Evolutionary conservation across 1,140 invertebrate species (phyloP).

Genomic region (Bombus pascuorum): DNA sequence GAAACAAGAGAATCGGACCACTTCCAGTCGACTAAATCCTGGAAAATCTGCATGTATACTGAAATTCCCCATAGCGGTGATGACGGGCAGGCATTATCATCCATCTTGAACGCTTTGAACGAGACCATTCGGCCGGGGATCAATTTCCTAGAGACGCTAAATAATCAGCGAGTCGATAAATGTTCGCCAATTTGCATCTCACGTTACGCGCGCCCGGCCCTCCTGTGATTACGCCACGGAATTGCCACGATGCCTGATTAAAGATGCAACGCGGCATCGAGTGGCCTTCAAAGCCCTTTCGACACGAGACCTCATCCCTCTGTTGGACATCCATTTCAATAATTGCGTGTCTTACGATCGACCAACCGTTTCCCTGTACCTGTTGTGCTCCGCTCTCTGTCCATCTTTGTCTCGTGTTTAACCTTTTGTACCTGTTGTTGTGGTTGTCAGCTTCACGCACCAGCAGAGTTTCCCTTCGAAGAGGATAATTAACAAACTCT

Average conservation of each 20-base stretch:
- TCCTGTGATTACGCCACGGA: slow-evolving; percentile 33
- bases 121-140: neutral
- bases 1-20: neutral
- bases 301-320: neutral
- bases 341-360: slow-evolving; percentile 38
- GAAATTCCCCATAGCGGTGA: neutral
- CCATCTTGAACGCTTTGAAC: neutral
- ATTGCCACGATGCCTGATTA: slow-evolving; percentile 20
- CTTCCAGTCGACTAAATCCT: neutral
- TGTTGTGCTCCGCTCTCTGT: neutral
- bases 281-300: slow-evolving; percentile 26
- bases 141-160: slow-evolving; percentile 37
- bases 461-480: too few species aligned
- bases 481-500: neutral
- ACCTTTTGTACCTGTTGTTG: neutral
- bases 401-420: neutral
- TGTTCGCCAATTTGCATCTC: slow-evolving; percentile 46
- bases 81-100: neutral
- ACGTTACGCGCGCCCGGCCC: neutral
- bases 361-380: neutral
- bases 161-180: slow-evolving; percentile 42
- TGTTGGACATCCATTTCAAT: slow-evolving; percentile 24
- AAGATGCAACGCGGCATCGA: slow-evolving; percentile 18
- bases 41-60: neutral
- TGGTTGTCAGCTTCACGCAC: neutral